Evolutionary conservation across 2,888 invertebrate species (phyloP).

Genomic region (Pandemis corylana): DNA sequence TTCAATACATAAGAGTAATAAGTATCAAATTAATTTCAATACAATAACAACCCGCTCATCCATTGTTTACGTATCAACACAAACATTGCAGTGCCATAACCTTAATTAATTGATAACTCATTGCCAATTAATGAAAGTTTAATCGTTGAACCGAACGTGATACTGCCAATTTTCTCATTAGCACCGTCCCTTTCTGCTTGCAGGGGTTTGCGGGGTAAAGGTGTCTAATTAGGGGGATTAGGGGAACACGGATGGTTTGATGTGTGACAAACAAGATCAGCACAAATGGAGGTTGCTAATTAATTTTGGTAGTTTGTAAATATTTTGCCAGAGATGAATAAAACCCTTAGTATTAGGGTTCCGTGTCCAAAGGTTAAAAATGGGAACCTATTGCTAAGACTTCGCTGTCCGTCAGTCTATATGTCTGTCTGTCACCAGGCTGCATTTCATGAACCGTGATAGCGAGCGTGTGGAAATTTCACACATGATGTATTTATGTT

Average conservation of each 20-base stretch:
- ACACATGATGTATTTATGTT: too few relatives aligned
- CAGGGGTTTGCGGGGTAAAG: neutral
- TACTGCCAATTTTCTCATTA: slow-evolving; percentile 19
- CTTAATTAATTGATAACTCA: neutral
- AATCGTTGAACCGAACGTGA: slow-evolving; percentile 19
- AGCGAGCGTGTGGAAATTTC: too few relatives aligned
- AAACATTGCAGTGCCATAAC: neutral
- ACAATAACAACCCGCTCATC: neutral
- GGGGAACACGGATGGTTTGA: neutral
- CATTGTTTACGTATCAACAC: slow-evolving; percentile 21
- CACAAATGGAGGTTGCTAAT: neutral
- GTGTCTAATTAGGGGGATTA: slow-evolving; percentile 5
- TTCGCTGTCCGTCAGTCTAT: too few relatives aligned
- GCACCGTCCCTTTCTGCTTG: slow-evolving; percentile 8
- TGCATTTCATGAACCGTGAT: too few relatives aligned
- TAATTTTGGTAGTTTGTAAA: neutral
- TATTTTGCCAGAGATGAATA: too few relatives aligned
- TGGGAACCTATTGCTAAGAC: too few relatives aligned
- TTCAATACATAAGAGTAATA: too few relatives aligned
- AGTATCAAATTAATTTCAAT: neutral
- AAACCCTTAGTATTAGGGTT: too few relatives aligned
- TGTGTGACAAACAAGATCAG: neutral
- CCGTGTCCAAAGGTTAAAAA: too few relatives aligned
- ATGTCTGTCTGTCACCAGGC: too few relatives aligned
- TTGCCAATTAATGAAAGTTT: slow-evolving; percentile 11